These are phyloP conservation scores for Oreochromis mossambicus DNA, from an alignment of 2,797 vertebrate genomes.

Conservation along the genomic window DNA sequence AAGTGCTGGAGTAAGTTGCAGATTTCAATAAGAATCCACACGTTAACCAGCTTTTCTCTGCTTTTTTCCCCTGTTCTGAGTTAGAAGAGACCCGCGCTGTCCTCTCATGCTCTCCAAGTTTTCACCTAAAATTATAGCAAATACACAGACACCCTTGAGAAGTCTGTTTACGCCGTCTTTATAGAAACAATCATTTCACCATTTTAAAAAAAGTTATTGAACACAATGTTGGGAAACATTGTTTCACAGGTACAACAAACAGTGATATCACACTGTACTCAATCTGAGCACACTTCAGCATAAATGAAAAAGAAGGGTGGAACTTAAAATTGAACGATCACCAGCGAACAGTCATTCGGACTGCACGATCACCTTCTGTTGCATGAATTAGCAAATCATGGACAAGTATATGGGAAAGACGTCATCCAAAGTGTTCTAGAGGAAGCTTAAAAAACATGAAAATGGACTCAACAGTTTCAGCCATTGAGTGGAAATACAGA, in stretches of 20 bases:
- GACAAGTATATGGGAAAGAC: not conserved
- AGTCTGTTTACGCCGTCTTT: not conserved
- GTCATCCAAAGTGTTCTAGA: not conserved
- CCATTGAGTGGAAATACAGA: not conserved
- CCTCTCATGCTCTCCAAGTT: not conserved
- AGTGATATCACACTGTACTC: not conserved
- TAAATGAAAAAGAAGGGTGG: not conserved
- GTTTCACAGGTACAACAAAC: not conserved
- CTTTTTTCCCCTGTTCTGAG: not conserved
- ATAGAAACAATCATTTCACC: not conserved
- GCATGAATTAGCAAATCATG: not conserved
- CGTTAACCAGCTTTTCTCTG: not conserved
- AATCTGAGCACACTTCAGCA: not conserved
- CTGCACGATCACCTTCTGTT: not conserved
- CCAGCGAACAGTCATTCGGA: not conserved
- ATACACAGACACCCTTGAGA: not conserved
- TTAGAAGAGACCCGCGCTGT: not conserved
- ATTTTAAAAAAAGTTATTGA: not conserved
- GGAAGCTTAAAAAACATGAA: not conserved
- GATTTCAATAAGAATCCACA: not conserved
- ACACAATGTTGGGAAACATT: not conserved
- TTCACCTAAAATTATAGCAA: not conserved
- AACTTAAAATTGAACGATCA: not conserved
- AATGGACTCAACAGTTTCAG: not conserved
- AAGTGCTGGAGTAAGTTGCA: not conserved